Evolutionary conservation across 2,797 vertebrate species (phyloP).

Genomic region (Neosilurus hyrtlii): DNA sequence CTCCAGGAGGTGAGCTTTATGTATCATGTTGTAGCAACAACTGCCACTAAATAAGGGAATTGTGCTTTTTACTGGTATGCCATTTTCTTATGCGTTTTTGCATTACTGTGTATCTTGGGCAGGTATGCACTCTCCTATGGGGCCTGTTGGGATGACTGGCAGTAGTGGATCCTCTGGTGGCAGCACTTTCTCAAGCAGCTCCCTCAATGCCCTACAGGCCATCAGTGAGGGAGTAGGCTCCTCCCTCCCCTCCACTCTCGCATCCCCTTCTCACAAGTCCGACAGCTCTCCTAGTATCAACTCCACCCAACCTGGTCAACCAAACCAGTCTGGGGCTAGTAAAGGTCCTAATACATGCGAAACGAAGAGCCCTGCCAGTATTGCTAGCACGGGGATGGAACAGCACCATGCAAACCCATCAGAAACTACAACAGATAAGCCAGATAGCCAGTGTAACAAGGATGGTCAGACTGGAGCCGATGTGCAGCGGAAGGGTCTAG

Average conservation of each 20-base stretch:
- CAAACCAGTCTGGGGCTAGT: slow-evolving; percentile 54
- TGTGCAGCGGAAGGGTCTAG: slow-evolving; percentile 74
- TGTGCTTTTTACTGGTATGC: too few species aligned
- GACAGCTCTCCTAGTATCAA: slow-evolving; percentile 89
- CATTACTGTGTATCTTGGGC: slow-evolving; percentile 26
- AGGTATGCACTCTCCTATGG: slow-evolving; percentile 94
- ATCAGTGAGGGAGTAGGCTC: slow-evolving; percentile 97
- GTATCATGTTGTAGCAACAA: not conserved
- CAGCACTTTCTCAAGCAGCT: slow-evolving; percentile 91
- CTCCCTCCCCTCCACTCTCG: slow-evolving; percentile 85
- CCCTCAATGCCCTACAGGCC: slow-evolving; percentile 94
- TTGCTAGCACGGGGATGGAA: slow-evolving; percentile 72
- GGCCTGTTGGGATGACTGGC: slow-evolving; percentile 74
- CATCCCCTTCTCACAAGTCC: slow-evolving; percentile 85
- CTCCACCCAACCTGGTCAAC: slow-evolving; percentile 75
- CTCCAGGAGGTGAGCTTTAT: slow-evolving; percentile 83
- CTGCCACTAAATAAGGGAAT: not conserved
- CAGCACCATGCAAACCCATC: slow-evolving; percentile 75
- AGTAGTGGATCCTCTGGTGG: slow-evolving; percentile 73
- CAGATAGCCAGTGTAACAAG: slow-evolving; percentile 82
- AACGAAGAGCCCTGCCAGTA: slow-evolving; percentile 84
- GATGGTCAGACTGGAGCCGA: slow-evolving; percentile 74
- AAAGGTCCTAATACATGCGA: slow-evolving; percentile 73
- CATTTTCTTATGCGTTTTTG: not conserved
- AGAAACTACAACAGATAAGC: slow-evolving; percentile 83